Conservation (phyloP, 2,888 invertebrate species). For the Panopea generosa region DNA sequence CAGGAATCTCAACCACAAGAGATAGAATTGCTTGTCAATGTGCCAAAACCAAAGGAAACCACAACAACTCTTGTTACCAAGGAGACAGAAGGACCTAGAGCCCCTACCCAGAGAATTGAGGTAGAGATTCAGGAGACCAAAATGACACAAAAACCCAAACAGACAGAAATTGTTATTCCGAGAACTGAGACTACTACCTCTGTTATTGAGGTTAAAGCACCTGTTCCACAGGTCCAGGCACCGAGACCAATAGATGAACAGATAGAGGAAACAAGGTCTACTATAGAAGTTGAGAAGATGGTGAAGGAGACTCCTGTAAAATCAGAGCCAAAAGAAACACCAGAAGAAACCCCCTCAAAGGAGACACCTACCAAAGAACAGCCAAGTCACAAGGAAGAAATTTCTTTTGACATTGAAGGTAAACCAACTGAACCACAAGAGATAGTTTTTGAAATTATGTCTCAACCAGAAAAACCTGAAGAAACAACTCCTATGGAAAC, state of each 20-base stretch:
- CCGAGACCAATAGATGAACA: conserved; percentile 73
- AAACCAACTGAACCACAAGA: conserved; percentile 44
- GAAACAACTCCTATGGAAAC: conserved; percentile 50
- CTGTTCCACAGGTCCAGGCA: conserved; percentile 54
- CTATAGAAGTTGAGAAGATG: conserved; percentile 59
- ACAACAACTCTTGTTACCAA: conserved; percentile 48
- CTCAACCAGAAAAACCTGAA: conserved; percentile 43
- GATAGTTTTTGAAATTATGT: conserved; percentile 48
- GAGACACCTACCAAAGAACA: conserved; percentile 15
- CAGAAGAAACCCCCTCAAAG: no score
- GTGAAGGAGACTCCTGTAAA: conserved; percentile 21
- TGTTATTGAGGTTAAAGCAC: conserved; percentile 63
- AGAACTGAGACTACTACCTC: conserved; percentile 65
- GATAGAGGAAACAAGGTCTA: conserved; percentile 71
- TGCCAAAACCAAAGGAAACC: conserved; percentile 64
- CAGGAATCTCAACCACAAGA: conserved; percentile 71
- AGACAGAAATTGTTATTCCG: conserved; percentile 73
- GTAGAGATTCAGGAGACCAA: conserved; percentile 77
- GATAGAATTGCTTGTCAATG: conserved; percentile 66
- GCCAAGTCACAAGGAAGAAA: conserved; percentile 39
- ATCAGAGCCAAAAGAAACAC: conserved; percentile 36
- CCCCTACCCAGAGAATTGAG: conserved; percentile 75
- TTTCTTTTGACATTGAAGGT: conserved; percentile 34
- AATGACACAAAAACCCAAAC: conserved; percentile 71
- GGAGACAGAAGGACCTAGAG: conserved; percentile 59